Evolutionary conservation across 2,113 vertebrate species (phyloP).

Genomic region (Platysteira castanea): DNA sequence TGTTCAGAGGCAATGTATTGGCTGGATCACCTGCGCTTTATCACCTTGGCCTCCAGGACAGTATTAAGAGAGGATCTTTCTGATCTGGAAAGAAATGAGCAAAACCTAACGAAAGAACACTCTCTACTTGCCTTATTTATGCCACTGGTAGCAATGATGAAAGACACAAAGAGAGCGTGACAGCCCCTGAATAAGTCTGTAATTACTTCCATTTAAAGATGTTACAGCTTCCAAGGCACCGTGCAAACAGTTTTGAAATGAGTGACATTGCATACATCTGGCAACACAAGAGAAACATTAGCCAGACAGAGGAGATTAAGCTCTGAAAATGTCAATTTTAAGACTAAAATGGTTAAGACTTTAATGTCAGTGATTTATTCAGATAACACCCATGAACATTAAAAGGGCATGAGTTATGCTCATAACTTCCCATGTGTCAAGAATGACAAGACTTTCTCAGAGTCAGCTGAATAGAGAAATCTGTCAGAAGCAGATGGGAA

Average conservation of each 20-base stretch:
- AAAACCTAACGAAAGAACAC: background rate
- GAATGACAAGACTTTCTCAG: background rate
- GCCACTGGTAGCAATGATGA: background rate
- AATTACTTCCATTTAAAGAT: conserved; percentile 37
- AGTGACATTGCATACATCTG: background rate
- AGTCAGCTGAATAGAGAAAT: background rate
- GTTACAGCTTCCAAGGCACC: background rate
- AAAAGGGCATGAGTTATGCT: conserved; percentile 16
- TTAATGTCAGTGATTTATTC: conserved; percentile 37
- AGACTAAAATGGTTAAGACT: background rate
- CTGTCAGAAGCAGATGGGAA: conserved; percentile 22
- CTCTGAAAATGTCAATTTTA: conserved; percentile 15
- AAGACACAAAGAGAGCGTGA: background rate
- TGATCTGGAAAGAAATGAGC: background rate
- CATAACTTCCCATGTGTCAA: background rate
- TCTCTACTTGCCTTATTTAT: background rate
- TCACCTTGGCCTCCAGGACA: background rate
- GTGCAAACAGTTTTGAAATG: background rate
- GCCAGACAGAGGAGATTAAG: background rate
- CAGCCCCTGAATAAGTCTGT: background rate
- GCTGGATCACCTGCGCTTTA: background rate
- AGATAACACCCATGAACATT: background rate
- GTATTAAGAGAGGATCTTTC: background rate
- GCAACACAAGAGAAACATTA: background rate
- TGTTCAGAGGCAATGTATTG: background rate